These are phyloP conservation scores for Himalopsyche anomala DNA, from an alignment of 2,888 invertebrate species.

Conservation along the genomic window DNA sequence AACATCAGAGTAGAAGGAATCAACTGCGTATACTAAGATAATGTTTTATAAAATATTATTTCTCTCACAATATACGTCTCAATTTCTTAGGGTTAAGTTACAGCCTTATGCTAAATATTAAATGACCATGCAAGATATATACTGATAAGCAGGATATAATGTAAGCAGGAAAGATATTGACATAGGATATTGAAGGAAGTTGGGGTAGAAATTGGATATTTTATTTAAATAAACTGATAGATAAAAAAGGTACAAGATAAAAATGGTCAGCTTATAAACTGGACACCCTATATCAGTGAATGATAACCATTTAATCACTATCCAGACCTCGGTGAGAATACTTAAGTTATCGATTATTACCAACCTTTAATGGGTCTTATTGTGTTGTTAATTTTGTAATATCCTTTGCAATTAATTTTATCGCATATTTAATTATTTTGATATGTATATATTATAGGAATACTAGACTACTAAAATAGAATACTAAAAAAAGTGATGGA, in stretches of 20 bases:
- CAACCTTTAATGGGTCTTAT: too few species aligned
- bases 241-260: slow-evolving; percentile 19
- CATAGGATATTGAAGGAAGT: neutral
- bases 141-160: slow-evolving; percentile 2
- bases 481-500: too few species aligned
- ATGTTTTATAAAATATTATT: too few species aligned
- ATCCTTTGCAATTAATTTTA: too few species aligned
- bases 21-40: too few species aligned
- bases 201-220: slow-evolving; percentile 18
- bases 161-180: slow-evolving; percentile 9
- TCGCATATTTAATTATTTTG: too few species aligned
- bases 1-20: too few species aligned
- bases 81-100: neutral
- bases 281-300: neutral
- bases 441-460: too few species aligned
- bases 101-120: slow-evolving; percentile 18
- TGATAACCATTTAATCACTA: neutral
- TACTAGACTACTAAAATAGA: too few species aligned
- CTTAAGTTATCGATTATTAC: too few species aligned
- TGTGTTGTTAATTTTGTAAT: too few species aligned
- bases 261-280: slow-evolving; percentile 17
- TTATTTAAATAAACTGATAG: slow-evolving; percentile 30
- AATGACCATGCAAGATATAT: slow-evolving; percentile 1
- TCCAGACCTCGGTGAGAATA: neutral
- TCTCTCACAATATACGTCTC: neutral